These are phyloP conservation scores for Actias luna DNA, from an alignment of 2,888 invertebrate genomes.

Conservation along the genomic window DNA sequence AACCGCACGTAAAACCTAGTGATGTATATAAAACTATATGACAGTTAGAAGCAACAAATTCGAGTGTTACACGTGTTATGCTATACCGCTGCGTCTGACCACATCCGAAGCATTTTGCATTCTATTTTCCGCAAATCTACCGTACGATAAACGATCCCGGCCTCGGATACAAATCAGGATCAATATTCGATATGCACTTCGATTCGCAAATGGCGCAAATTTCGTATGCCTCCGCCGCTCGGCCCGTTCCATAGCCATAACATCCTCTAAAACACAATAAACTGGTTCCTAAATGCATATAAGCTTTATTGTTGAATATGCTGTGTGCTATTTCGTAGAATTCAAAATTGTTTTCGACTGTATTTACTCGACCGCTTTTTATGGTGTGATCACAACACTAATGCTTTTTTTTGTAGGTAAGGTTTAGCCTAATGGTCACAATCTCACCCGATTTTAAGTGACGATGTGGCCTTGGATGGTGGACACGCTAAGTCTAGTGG, in stretches of 20 bases:
- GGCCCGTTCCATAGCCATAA: slow-evolving; percentile 48
- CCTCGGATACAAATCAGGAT: slow-evolving; percentile 60
- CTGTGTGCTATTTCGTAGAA: slow-evolving; percentile 28
- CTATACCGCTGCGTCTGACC: slow-evolving; percentile 15
- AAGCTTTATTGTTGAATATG: slow-evolving; percentile 39
- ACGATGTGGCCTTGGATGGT: too few relatives aligned
- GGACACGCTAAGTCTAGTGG: too few relatives aligned
- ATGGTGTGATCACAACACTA: background rate
- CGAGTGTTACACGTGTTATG: background rate
- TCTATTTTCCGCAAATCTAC: slow-evolving; percentile 53
- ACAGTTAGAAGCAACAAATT: background rate
- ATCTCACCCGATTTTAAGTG: too few relatives aligned
- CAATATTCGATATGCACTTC: slow-evolving; percentile 69
- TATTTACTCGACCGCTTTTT: background rate
- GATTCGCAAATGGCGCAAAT: slow-evolving; percentile 61
- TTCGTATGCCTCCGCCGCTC: slow-evolving; percentile 50
- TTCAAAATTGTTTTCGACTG: slow-evolving; percentile 22
- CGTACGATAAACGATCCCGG: slow-evolving; percentile 40
- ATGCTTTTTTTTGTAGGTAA: too few relatives aligned
- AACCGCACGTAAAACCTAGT: too few relatives aligned
- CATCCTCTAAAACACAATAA: slow-evolving; percentile 78
- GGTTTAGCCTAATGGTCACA: too few relatives aligned
- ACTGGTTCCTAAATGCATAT: slow-evolving; percentile 40
- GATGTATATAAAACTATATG: too few relatives aligned
- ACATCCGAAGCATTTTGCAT: slow-evolving; percentile 52